A percentile compares a stretch with the other conserved stretches of the same genome.
Conservation (phyloP, 2,888 invertebrate species). For the Lasioglossum vierecki region DNA sequence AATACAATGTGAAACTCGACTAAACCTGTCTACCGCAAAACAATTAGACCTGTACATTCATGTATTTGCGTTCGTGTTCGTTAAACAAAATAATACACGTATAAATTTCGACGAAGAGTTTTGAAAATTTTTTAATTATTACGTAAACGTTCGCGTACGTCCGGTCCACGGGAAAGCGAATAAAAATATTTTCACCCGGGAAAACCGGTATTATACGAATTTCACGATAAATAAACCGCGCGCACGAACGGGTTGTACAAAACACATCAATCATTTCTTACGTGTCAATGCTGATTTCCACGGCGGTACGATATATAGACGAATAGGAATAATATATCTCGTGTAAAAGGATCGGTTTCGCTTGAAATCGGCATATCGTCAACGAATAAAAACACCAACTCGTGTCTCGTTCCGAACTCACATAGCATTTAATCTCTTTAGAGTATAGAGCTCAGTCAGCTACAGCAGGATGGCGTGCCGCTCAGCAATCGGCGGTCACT, state of each 20-base stretch:
- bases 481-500: slow-evolving; percentile 75
- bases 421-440: slow-evolving; percentile 62
- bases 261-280: slow-evolving; percentile 57
- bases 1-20: neutral
- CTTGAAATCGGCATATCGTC: slow-evolving; percentile 19
- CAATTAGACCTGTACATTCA: slow-evolving; percentile 9
- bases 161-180: no score
- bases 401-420: slow-evolving; percentile 59
- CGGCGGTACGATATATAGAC: slow-evolving; percentile 36
- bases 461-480: slow-evolving; percentile 81
- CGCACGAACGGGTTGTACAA: slow-evolving; percentile 54
- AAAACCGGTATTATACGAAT: neutral
- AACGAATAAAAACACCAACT: slow-evolving; percentile 38
- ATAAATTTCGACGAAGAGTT: slow-evolving; percentile 4
- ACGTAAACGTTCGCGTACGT: neutral
- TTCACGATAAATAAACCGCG: slow-evolving; percentile 30
- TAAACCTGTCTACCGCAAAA: neutral
- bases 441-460: slow-evolving; percentile 67
- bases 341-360: slow-evolving; percentile 33
- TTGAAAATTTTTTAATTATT: slow-evolving; percentile 17
- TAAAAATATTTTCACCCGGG: slow-evolving; percentile 18
- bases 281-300: slow-evolving; percentile 56
- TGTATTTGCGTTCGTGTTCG: neutral
- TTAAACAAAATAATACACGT: neutral
- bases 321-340: slow-evolving; percentile 28